phyloP scores from a whole-genome alignment of 2,888 invertebrate species.

The Euproctis similis region DNA sequence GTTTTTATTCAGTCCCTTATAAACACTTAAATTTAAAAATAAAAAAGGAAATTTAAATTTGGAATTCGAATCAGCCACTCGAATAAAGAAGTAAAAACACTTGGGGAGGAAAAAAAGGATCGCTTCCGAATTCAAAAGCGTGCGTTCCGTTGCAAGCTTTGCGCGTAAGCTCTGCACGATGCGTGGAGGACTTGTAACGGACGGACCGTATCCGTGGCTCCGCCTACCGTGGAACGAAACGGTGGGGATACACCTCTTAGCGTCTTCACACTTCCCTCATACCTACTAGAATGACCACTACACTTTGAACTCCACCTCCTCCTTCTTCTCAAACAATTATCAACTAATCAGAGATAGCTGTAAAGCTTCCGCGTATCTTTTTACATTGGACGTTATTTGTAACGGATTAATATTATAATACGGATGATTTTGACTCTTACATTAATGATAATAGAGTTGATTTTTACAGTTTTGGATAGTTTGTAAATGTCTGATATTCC shows the following conservation, averaged over 20 bases:
- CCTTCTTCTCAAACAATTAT: constrained; percentile 12
- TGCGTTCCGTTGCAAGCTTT: constrained; percentile 42
- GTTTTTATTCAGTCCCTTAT: constrained; percentile 7
- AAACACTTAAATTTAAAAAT: constrained; percentile 8
- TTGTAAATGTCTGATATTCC: constrained; percentile 41
- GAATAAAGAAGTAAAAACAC: constrained; percentile 21
- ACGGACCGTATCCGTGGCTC: constrained; percentile 43
- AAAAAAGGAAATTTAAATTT: constrained; percentile 8
- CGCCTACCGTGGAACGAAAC: constrained; percentile 59
- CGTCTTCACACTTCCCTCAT: constrained; percentile 69
- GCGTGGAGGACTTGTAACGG: constrained; percentile 61
- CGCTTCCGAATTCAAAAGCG: constrained; percentile 35
- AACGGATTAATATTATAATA: constrained; percentile 25
- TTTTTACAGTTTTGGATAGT: constrained; percentile 15
- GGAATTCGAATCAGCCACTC: constrained; percentile 7
- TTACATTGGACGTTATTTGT: constrained; percentile 29
- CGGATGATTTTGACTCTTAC: constrained; percentile 27
- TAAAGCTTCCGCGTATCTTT: constrained; percentile 28
- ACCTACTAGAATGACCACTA: constrained; percentile 59
- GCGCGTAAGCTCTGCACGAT: constrained; percentile 60
- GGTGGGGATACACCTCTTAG: constrained; percentile 69
- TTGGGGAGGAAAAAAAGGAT: constrained; percentile 21
- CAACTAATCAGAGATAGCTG: constrained; percentile 8
- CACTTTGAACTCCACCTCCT: constrained; percentile 36
- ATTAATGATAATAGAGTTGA: constrained; percentile 5